phyloP scores from a whole-genome alignment of 2,888 invertebrate species.

The Aphidoletes aphidimyza region DNA sequence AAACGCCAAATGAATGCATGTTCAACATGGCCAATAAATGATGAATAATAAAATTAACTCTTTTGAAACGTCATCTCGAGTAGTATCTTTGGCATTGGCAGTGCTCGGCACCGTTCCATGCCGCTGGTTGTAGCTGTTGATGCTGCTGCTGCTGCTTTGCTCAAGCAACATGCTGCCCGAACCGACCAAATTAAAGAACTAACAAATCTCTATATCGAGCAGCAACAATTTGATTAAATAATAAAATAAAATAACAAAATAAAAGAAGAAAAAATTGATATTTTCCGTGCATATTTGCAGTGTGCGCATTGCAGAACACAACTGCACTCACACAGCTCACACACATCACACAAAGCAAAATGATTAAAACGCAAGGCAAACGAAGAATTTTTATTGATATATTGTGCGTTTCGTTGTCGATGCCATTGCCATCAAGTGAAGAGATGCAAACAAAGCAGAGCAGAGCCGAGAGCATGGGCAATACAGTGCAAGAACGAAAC shows the following conservation, averaged over 20 bases:
- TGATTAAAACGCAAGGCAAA: slow-evolving; percentile 39
- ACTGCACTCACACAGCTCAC: no score
- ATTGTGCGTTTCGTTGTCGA: slow-evolving; percentile 8
- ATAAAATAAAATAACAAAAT: no score
- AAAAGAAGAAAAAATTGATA: slow-evolving; percentile 47
- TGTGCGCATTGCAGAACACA: no score
- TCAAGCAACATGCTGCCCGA: no score
- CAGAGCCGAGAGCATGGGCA: no score
- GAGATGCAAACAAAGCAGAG: background rate
- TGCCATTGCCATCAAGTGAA: background rate
- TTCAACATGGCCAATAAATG: slow-evolving; percentile 49
- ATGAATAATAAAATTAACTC: slow-evolving; percentile 51
- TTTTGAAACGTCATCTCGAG: slow-evolving; percentile 28
- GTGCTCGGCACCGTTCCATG: background rate
- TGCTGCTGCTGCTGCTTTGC: background rate
- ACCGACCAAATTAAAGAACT: background rate
- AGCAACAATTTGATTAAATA: slow-evolving; percentile 44
- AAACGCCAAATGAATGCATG: slow-evolving; percentile 39
- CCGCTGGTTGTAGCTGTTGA: background rate
- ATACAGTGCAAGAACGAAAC: background rate
- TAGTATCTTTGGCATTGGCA: background rate
- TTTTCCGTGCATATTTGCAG: slow-evolving; percentile 41
- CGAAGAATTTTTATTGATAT: slow-evolving; percentile 46
- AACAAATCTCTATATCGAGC: slow-evolving; percentile 19
- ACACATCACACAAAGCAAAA: no score